These are phyloP conservation scores for Trochalopteron elliotii DNA, from an alignment of 2,113 vertebrate genomes.

Conservation along the genomic window DNA sequence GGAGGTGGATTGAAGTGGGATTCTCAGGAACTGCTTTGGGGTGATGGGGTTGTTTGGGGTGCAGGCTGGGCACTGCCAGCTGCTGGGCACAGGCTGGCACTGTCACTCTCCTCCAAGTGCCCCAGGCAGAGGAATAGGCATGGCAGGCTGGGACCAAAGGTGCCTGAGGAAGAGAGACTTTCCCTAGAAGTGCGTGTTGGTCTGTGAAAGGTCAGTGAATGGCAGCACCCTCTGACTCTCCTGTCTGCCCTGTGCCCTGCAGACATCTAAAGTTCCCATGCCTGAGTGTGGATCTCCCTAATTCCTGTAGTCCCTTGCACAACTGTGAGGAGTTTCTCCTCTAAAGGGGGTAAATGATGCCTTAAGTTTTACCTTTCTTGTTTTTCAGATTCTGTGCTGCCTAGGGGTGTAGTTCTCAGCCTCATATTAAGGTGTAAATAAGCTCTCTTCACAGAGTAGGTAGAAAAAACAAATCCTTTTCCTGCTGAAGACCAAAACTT, in stretches of 20 bases:
- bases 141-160: not conserved
- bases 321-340: not conserved
- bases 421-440: too few species aligned
- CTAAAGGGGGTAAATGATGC: too few species aligned
- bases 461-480: too few species aligned
- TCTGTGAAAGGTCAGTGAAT: not conserved
- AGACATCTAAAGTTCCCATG: not conserved
- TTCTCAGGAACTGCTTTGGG: fast-evolving
- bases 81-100: not conserved
- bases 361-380: too few species aligned
- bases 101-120: not conserved
- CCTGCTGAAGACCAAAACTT: too few species aligned
- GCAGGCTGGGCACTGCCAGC: not conserved
- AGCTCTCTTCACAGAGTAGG: too few species aligned
- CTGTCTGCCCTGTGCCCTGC: fast-evolving
- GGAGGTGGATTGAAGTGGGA: not conserved
- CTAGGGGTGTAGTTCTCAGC: too few species aligned
- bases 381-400: too few species aligned
- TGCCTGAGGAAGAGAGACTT: fast-evolving
- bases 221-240: fast-evolving
- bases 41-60: not conserved
- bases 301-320: not conserved
- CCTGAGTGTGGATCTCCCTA: not conserved
- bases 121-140: not conserved
- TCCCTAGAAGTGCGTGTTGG: not conserved